Base-by-base conservation (phyloP, 2,113 vertebrate genomes). In the Neomonachus schauinslandi region DNA sequence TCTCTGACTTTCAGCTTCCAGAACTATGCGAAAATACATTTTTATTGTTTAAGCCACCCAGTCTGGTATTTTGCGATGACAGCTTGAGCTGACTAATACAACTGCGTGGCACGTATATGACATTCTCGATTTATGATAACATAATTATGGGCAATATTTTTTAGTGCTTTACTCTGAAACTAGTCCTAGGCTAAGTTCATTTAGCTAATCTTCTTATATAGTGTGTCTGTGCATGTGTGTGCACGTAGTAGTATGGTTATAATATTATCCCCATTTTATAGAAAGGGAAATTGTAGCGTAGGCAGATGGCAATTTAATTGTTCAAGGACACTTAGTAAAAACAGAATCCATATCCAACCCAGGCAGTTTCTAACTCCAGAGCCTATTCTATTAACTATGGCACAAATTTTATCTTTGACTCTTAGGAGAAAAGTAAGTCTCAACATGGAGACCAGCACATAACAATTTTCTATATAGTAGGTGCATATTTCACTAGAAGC, bases 81-180 rank as follows among this genome's bases (percentile, higher is more conserved):
- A 88, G 22, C 28, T 15, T 46, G 13, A 55, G 22, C 57, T 82
- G 90, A 74, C 22, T 28, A 36, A 46, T 31, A 46, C 36, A 82
- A 63, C 36, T 18, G 9, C 74, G 4, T 51, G 57, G 12, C 15
- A 36, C 4, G 4, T 90, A 61, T 53, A 19, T 81, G 46, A 49
- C 8, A 87, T 31, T 85, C 33, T 69, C 26, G 6, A 42, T 79
- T 69, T 89, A n/a, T 69, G 61, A 89, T 84, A 81, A 72, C 21
- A 57, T 85, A 33, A 89, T 82, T 55, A 49, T 28, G 28, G 80
- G 26, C 77, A 61, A 84, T 69, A 85, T 39, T 84, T 83, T 46
- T 24, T 18, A 88, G 28, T 81, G 33, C 33, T 96, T 71, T 89
- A 71, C 14, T 77, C 59, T 72, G 80, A 71, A 15, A 16, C 14